Conservation (phyloP, 2,888 invertebrate species). For the Mylabris sibirica region DNA sequence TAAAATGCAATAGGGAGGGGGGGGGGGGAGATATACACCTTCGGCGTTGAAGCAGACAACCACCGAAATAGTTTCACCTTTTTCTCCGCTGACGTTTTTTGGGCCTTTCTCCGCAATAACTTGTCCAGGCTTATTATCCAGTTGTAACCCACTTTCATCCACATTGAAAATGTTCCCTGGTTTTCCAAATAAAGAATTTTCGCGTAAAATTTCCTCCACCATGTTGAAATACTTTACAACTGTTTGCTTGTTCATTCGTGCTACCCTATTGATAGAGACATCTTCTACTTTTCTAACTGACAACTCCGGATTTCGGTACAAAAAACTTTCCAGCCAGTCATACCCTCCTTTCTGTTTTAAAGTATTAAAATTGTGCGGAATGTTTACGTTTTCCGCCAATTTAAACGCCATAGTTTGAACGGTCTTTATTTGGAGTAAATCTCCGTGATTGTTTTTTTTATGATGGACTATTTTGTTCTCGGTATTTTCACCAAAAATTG, state of each 20-base stretch:
- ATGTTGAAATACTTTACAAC: constrained; percentile 44
- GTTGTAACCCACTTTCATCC: constrained; percentile 55
- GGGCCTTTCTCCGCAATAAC: constrained; percentile 47
- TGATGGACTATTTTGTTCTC: too few species aligned
- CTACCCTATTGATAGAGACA: constrained; percentile 43
- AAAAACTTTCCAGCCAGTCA: constrained; percentile 44
- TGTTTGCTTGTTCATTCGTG: constrained; percentile 45
- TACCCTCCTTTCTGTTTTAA: constrained; percentile 43
- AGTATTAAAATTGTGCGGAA: constrained; percentile 45
- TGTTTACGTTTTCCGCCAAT: constrained; percentile 10
- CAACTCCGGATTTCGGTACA: constrained; percentile 39
- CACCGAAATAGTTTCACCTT: constrained; percentile 22
- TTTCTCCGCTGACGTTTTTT: constrained; percentile 24
- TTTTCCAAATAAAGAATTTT: constrained; percentile 45
- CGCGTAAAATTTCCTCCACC: constrained; percentile 38
- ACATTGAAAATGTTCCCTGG: constrained; percentile 53
- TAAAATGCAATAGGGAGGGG: background rate
- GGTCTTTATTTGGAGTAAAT: too few species aligned
- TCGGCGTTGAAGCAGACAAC: constrained; percentile 20
- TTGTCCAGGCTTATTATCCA: constrained; percentile 53
- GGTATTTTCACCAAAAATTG: too few species aligned
- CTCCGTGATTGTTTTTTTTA: too few species aligned
- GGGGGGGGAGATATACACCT: constrained; percentile 18
- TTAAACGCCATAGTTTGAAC: background rate
- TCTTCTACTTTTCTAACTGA: constrained; percentile 47